phyloP scores from a whole-genome alignment of 2,888 invertebrate species.

The Dynastes maya region DNA sequence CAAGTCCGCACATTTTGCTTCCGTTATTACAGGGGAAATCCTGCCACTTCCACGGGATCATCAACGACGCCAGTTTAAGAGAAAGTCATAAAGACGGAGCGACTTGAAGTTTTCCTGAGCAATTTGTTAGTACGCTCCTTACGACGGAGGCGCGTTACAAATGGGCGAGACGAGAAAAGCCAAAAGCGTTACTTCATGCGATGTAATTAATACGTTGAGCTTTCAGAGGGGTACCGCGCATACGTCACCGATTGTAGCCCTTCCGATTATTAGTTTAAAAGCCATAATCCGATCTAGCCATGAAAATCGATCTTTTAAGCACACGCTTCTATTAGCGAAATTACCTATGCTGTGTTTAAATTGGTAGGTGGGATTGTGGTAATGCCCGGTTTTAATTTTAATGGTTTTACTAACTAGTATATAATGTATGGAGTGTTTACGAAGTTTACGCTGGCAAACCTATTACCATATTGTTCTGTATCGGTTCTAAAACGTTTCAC shows the following conservation, averaged over 20 bases:
- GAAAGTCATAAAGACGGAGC: constrained; percentile 32
- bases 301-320: too few species aligned
- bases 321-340: too few species aligned
- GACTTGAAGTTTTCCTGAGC: constrained; percentile 29
- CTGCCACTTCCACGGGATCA: constrained; percentile 25
- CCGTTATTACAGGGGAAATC: constrained; percentile 36
- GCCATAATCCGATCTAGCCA: not conserved
- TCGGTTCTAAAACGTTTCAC: too few species aligned
- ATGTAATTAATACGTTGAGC: constrained; percentile 29
- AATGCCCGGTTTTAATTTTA: too few species aligned
- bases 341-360: too few species aligned
- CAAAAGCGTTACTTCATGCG: constrained; percentile 1
- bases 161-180: constrained; percentile 19
- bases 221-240: not conserved
- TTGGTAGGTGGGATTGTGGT: too few species aligned
- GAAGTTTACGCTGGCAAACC: too few species aligned
- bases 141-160: constrained; percentile 26
- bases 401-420: too few species aligned
- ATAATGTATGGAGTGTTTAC: too few species aligned
- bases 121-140: constrained; percentile 33
- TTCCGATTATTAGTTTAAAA: not conserved
- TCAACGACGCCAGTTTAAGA: constrained; percentile 36
- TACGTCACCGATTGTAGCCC: not conserved
- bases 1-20: constrained; percentile 27
- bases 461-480: too few species aligned